phyloP scores from a whole-genome alignment of 64 coral and sea anemone species.

The Pocillopora verrucosa region DNA sequence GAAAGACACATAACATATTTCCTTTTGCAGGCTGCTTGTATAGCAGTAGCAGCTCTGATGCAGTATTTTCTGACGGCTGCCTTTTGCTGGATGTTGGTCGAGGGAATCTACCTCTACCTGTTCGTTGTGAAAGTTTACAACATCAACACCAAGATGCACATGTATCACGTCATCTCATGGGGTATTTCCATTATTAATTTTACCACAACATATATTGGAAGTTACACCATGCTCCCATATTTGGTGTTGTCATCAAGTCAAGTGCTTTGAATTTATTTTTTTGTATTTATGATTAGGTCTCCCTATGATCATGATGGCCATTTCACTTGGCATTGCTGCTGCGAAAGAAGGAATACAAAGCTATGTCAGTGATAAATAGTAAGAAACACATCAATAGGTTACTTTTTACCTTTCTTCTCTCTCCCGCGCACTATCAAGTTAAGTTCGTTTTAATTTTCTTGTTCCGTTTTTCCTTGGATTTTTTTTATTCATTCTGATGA shows the following conservation, averaged over 20 bases:
- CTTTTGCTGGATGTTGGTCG: conserved; percentile 62
- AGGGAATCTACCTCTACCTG: conserved; percentile 54
- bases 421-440: no score
- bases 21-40: conserved; percentile 12
- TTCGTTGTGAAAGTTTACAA: conserved; percentile 63
- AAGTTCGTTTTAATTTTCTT: no score
- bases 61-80: conserved; percentile 57
- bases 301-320: not conserved
- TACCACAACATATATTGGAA: no score
- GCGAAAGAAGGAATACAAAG: conserved; percentile 6
- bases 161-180: conserved; percentile 43
- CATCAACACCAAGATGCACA: conserved; percentile 18
- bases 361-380: conserved; percentile 23
- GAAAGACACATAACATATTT: not conserved
- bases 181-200: not conserved
- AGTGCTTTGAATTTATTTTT: not conserved
- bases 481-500: no score
- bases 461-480: no score
- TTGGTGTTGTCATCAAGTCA: not conserved
- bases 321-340: conserved; percentile 15
- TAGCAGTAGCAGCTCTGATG: conserved; percentile 25
- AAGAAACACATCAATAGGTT: not conserved
- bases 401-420: not conserved
- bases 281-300: not conserved
- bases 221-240: not conserved